Evolutionary conservation across 1,140 invertebrate species (phyloP).

Genomic region (Adelges cooleyi): DNA sequence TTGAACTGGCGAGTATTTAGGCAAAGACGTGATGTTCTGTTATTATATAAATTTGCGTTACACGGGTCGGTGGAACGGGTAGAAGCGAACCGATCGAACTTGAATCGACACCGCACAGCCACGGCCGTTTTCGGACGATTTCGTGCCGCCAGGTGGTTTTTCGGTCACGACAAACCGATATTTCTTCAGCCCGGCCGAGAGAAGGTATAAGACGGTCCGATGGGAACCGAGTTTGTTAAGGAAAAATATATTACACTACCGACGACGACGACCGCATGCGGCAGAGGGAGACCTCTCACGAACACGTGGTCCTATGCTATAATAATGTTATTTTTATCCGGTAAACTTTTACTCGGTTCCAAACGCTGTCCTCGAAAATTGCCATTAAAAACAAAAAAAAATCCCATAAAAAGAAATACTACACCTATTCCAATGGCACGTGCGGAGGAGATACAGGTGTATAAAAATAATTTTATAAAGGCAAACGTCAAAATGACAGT

Average conservation of each 20-base stretch:
- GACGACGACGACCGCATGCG: too few relatives aligned
- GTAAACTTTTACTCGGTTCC: constrained; percentile 12
- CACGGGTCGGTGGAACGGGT: too few relatives aligned
- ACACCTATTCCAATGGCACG: too few relatives aligned
- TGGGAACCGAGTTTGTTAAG: constrained; percentile 24
- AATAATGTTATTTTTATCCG: constrained; percentile 12
- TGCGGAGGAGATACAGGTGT: too few relatives aligned
- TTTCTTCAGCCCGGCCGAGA: constrained; percentile 5
- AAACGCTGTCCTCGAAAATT: neutral
- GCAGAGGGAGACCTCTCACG: constrained; percentile 10
- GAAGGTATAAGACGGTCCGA: neutral
- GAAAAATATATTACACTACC: neutral
- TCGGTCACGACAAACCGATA: constrained; percentile 21
- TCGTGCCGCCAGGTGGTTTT: constrained; percentile 10
- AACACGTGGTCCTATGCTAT: neutral
- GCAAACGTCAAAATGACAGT: too few relatives aligned
- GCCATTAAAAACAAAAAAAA: neutral
- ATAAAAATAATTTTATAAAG: neutral
- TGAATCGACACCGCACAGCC: constrained; percentile 1
- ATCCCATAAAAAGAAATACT: too few relatives aligned
- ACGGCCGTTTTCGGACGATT: constrained; percentile 6
- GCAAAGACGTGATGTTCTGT: too few relatives aligned
- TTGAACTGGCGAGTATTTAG: too few relatives aligned
- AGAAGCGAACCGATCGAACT: neutral
- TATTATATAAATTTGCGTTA: too few relatives aligned